These are phyloP conservation scores for Zaprionus tsacasi DNA, from an alignment of 1,140 invertebrate genomes.

Conservation along the genomic window DNA sequence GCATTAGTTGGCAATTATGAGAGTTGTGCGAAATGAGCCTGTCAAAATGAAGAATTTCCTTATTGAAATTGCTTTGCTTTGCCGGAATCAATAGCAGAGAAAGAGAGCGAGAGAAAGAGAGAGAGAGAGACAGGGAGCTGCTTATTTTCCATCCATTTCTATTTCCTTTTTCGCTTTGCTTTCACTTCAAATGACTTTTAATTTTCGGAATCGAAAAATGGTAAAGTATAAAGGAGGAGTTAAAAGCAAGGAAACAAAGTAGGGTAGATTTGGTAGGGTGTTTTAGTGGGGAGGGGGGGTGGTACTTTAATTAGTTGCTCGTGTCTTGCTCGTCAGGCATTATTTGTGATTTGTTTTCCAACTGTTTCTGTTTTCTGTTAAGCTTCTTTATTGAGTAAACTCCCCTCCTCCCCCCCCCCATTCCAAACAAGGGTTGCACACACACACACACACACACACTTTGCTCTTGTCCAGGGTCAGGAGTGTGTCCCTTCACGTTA, in stretches of 20 bases:
- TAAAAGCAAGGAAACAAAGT: background rate
- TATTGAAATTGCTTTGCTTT: slow-evolving; percentile 54
- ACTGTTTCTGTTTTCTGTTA: slow-evolving; percentile 1
- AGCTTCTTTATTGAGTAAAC: background rate
- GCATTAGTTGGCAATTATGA: slow-evolving; percentile 70
- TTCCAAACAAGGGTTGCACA: background rate
- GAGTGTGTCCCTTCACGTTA: background rate
- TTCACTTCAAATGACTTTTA: slow-evolving; percentile 27
- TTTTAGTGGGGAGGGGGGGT: background rate
- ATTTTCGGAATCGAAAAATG: slow-evolving; percentile 14
- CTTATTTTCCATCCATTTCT: slow-evolving; percentile 36
- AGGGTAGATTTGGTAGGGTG: no score
- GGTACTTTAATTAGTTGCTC: slow-evolving; percentile 45
- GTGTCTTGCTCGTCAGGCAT: background rate
- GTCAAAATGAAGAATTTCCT: slow-evolving; percentile 62
- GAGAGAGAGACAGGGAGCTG: background rate
- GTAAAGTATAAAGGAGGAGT: background rate
- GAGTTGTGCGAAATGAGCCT: slow-evolving; percentile 49
- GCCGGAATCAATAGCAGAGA: slow-evolving; percentile 44
- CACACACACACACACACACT: background rate
- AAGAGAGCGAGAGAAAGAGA: background rate
- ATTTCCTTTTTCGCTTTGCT: background rate
- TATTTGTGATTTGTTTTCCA: slow-evolving; percentile 5
- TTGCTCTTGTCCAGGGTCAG: slow-evolving; percentile 36
- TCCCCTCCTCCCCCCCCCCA: no score